Base-by-base conservation (phyloP, 1,140 invertebrate genomes). In the Ruditapes philippinarum region DNA sequence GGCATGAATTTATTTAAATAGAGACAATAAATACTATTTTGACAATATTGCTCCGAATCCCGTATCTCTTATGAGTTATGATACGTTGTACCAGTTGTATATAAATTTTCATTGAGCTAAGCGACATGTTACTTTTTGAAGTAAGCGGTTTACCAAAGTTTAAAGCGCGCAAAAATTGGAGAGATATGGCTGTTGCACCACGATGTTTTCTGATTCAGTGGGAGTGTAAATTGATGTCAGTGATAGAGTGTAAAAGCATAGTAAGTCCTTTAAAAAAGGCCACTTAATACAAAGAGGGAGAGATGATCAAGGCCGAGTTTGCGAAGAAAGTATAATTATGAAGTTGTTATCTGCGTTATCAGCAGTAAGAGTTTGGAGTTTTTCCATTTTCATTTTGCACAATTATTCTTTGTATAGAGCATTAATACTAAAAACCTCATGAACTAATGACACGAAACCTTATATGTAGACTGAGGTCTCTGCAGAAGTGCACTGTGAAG, bases 221-320 rank as follows among this genome's bases (percentile, higher is more conserved):
- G 70, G 70, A 74, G 70, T 17, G 36, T 74, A 36, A 42, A 49
- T 79, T 79, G 38, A 79, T 79, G 76, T 79, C 76, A 49, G 45
- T 79, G 17, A 79, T 79, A 45, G 76, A 79, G 40, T 79, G n/a
- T 49, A 79, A 79, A 49, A 45, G 45, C 17, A 79, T 79, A 49
- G 76, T 79, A 79, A 79, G 45, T 49, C 76, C 76, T 49, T 45
- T 79, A 79, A 79, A 79, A 51, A 79, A 79, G 40, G 45, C 38
- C 40, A 49, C 45, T 79, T 36, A 45, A 45, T 79, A 79, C 76
- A 79, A 74, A 40, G 70, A 74, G 70, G 70, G 70, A 12, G 70
- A 74, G 70, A 9, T 74, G 28, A 74, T 74, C 28, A 74, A 40
- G 70, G 70, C 70, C 28, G 11, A 74, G 36, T 74, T 36, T 74